These are phyloP conservation scores for Myotis findleyi DNA, from an alignment of 2,797 vertebrate species.

Conservation along the genomic window DNA sequence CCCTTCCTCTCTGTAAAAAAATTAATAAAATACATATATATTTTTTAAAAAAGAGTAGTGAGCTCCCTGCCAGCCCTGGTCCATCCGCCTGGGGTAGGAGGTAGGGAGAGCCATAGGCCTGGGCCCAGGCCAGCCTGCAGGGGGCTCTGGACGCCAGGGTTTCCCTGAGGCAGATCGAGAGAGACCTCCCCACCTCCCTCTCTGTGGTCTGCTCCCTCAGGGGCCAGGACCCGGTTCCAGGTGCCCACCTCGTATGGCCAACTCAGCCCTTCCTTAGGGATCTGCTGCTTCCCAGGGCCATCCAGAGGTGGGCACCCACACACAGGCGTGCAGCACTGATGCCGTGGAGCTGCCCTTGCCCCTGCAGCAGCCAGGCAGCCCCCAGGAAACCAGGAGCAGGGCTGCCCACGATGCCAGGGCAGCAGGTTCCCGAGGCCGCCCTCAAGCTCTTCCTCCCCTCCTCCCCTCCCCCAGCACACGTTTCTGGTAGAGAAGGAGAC, in stretches of 20 bases:
- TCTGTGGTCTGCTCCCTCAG: rapidly evolving
- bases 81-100: not conserved
- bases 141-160: not conserved
- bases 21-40: too few relatives aligned
- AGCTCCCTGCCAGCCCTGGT: slow-evolving; percentile 55
- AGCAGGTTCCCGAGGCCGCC: not conserved
- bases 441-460: not conserved
- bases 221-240: not conserved
- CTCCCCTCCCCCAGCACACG: not conserved
- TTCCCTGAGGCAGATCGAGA: not conserved
- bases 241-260: not conserved
- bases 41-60: not conserved
- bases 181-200: not conserved
- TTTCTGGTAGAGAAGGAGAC: not conserved
- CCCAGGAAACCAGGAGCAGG: not conserved
- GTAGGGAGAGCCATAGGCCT: not conserved
- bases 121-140: not conserved
- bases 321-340: rapidly evolving
- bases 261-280: not conserved
- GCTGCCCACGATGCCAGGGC: not conserved
- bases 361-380: not conserved
- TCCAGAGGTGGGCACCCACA: not conserved
- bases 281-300: slow-evolving; percentile 65
- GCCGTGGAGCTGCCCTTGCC: too few relatives aligned
- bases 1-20: too few relatives aligned